Evolutionary conservation across 2,888 invertebrate genomes (phyloP).

Genomic region (Cistogaster globosa): DNA sequence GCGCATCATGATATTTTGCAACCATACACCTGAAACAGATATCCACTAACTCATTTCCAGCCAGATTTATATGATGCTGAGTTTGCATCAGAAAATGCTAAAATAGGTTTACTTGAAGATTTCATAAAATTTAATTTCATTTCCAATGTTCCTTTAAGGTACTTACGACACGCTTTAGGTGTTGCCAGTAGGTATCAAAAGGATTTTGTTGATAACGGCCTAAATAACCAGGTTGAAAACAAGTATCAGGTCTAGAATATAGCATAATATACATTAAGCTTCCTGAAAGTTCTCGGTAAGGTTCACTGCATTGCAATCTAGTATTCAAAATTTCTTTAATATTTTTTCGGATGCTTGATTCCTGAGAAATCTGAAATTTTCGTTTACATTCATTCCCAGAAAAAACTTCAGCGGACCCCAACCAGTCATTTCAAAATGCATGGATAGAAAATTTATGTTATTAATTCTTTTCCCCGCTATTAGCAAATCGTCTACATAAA

Average conservation of each 20-base stretch:
- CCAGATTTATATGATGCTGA: not conserved
- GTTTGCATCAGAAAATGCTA: constrained; percentile 9
- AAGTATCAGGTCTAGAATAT: constrained; percentile 56
- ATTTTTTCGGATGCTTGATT: constrained; percentile 1
- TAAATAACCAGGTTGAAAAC: constrained; percentile 13
- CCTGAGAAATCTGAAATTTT: not conserved
- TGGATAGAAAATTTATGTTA: not conserved
- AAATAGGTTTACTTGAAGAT: not conserved
- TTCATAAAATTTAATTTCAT: too few species aligned
- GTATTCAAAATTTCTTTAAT: constrained; percentile 1
- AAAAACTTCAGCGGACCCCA: not conserved
- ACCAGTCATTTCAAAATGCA: not conserved
- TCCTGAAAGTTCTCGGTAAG: constrained; percentile 51
- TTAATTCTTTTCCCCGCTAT: not conserved
- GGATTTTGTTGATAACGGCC: constrained; percentile 55
- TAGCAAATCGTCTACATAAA: not conserved
- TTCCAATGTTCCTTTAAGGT: constrained; percentile 2
- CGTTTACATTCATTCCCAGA: not conserved
- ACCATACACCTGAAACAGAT: constrained; percentile 47
- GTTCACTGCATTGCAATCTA: constrained; percentile 4
- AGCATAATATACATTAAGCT: constrained; percentile 65
- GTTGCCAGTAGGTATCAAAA: constrained; percentile 50
- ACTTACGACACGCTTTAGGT: constrained; percentile 46
- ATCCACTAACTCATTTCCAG: constrained; percentile 16
- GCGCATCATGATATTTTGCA: constrained; percentile 47